Percentiles rank a stretch among this genome's conserved stretches.
phyloP scores from a whole-genome alignment of 2,888 invertebrate genomes.

The Oithona nana region DNA sequence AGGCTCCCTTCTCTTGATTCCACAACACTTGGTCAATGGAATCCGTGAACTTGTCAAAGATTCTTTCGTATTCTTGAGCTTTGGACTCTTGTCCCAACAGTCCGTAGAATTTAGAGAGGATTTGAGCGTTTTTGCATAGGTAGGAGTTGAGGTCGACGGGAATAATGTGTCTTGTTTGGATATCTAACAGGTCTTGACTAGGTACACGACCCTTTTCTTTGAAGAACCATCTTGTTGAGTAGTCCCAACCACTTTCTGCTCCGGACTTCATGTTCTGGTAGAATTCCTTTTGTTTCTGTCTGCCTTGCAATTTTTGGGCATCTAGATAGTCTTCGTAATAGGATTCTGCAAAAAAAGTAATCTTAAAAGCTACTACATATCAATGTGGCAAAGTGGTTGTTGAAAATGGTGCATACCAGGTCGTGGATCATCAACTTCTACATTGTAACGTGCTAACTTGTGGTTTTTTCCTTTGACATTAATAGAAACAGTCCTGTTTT shows the following conservation, averaged over 20 bases:
- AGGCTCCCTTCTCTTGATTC: constrained; percentile 50
- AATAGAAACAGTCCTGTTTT: constrained; percentile 33
- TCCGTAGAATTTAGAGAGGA: constrained; percentile 21
- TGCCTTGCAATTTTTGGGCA: constrained; percentile 21
- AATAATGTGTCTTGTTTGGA: constrained; percentile 44
- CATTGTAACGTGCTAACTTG: constrained; percentile 4
- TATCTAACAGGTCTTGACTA: constrained; percentile 40
- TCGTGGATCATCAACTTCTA: constrained; percentile 42
- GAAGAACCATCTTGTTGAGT: constrained; percentile 74
- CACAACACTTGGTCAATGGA: constrained; percentile 51
- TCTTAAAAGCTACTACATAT: background rate
- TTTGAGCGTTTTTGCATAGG: constrained; percentile 45
- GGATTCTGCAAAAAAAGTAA: constrained; percentile 40
- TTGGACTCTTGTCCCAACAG: constrained; percentile 28
- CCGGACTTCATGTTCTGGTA: constrained; percentile 71
- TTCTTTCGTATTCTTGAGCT: constrained; percentile 31
- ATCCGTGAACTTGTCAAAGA: constrained; percentile 20
- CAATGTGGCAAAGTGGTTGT: background rate
- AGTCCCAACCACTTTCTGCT: constrained; percentile 92
- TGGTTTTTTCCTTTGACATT: background rate
- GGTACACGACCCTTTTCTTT: constrained; percentile 19
- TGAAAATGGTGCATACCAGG: constrained; percentile 36
- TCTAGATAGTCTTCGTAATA: constrained; percentile 41
- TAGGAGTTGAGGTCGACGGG: constrained; percentile 68
- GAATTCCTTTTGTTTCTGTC: constrained; percentile 35